Evolutionary conservation across 2,797 vertebrate species (phyloP).

Genomic region (Alosa sapidissima): DNA sequence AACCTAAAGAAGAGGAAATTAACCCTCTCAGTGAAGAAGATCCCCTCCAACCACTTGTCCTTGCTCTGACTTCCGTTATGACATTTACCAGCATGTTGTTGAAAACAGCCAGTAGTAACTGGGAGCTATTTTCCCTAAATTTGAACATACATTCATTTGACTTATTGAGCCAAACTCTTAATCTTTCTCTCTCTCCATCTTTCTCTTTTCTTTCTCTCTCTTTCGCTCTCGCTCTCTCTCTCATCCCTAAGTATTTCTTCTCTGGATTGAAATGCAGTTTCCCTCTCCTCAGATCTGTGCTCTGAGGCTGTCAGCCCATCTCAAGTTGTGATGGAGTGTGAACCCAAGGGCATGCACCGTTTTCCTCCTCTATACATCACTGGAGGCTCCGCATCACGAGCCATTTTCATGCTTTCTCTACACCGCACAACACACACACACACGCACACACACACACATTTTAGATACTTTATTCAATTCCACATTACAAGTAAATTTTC

Average conservation of each 20-base stretch:
- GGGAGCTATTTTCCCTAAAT: neutral
- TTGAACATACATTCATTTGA: neutral
- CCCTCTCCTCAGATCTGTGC: neutral
- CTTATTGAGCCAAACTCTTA: neutral
- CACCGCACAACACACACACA: neutral
- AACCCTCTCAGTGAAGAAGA: neutral
- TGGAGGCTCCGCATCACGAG: neutral
- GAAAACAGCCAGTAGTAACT: neutral
- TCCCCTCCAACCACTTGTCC: neutral
- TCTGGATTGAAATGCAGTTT: neutral
- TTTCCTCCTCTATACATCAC: neutral
- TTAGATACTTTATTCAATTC: too few species aligned
- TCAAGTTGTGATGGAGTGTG: neutral
- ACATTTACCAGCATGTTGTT: neutral
- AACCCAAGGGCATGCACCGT: neutral
- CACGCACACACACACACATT: neutral
- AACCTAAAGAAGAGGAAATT: neutral
- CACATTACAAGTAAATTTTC: too few species aligned
- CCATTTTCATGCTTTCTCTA: neutral
- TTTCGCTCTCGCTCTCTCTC: neutral
- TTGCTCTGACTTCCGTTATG: neutral
- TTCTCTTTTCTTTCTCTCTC: neutral
- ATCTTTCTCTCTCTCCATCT: neutral
- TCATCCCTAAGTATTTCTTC: neutral
- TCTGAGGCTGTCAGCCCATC: neutral